Percentiles rank a stretch among this genome's conserved stretches.
Conservation (phyloP, 23 tunicate genomes). For the Halocynthia roretzi region DNA sequence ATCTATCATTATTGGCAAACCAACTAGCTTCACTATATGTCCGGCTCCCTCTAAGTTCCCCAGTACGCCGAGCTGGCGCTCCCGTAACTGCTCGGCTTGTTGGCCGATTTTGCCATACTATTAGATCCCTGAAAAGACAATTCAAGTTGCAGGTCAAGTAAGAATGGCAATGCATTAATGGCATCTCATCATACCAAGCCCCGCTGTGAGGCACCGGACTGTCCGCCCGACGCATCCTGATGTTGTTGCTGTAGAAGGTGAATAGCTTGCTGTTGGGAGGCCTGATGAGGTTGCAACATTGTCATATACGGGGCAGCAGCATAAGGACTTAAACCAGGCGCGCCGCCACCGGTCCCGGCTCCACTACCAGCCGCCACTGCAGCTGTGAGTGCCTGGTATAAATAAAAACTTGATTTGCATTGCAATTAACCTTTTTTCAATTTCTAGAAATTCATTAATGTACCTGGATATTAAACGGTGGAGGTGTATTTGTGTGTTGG, state of each 20-base stretch:
- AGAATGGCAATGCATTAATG: not conserved
- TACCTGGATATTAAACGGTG: slow-evolving; percentile 81
- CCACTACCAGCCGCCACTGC: slow-evolving; percentile 86
- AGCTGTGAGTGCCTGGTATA: slow-evolving; percentile 71
- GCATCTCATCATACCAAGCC: slow-evolving; percentile 33
- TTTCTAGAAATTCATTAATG: not conserved
- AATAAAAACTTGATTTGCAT: no score
- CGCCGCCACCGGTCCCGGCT: slow-evolving; percentile 45
- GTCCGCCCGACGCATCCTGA: slow-evolving; percentile 55
- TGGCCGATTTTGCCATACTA: slow-evolving; percentile 50
- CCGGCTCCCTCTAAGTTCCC: slow-evolving; percentile 36
- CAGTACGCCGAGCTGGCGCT: slow-evolving; percentile 57
- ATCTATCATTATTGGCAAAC: no score
- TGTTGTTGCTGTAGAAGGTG: slow-evolving; percentile 82
- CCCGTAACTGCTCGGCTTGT: slow-evolving; percentile 53
- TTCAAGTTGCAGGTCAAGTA: not conserved
- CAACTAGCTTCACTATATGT: no score
- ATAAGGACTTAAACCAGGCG: slow-evolving; percentile 78
- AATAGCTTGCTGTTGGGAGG: slow-evolving; percentile 47
- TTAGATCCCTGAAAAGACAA: slow-evolving; percentile 33
- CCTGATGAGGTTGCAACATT: slow-evolving; percentile 67
- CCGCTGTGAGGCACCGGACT: slow-evolving; percentile 68
- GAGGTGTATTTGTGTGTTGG: slow-evolving; percentile 87
- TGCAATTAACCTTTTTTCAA: not conserved
- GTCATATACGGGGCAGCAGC: slow-evolving; percentile 81